Evolutionary conservation across 2,888 invertebrate genomes (phyloP), one percentile per base, ranked within the genome.

Genomic region (Gari tellinella): DNA sequence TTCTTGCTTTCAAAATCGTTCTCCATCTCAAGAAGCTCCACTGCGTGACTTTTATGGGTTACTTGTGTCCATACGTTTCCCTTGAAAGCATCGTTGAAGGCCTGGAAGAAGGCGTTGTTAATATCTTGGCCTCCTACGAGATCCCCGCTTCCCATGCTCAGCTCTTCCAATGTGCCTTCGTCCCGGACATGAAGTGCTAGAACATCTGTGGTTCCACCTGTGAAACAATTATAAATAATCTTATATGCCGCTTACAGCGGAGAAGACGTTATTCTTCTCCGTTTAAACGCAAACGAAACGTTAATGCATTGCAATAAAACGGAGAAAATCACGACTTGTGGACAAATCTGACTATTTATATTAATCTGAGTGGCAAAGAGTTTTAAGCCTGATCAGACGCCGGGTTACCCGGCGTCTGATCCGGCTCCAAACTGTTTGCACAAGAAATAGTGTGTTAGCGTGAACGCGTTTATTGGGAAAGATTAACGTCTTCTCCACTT

Each of bases 1-100:
- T 77, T 77, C 4, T 46, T 64, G 15, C 51, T 51, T 58, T 77
- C 77, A 53, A 77, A 77, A 23, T 77, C 68, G n/a, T 51, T 26
- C n/a, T 72, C 68, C 64, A 77, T 72, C 38, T 38, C 53, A 10
- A 68, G 21, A 25, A 68, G 40, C 1, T 77, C 68, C 12, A 52
- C 53, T 3, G 63, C 53, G 12, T 57, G 62, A 4, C 38, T 41
- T 25, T 46, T 38, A 17, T 14, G 17, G n/a, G 51, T 67, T 21
- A 61, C 48, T 17, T 60, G 26, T 8, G 43, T 55, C 72, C 72
- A 68, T 1, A 45, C 62, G 14, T 60, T 38, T 5, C 51, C 62
- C 2, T 53, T 43, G 51, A 77, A 77, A 10, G 46, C 60, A n/a
- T 72, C 72, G 15, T 62, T 25, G 38, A 66, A 68, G 1, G 48